Evolutionary conservation across 2,113 vertebrate species (phyloP), one percentile per base, ranked within the genome.

Genomic region (Psittacara wagleri): DNA sequence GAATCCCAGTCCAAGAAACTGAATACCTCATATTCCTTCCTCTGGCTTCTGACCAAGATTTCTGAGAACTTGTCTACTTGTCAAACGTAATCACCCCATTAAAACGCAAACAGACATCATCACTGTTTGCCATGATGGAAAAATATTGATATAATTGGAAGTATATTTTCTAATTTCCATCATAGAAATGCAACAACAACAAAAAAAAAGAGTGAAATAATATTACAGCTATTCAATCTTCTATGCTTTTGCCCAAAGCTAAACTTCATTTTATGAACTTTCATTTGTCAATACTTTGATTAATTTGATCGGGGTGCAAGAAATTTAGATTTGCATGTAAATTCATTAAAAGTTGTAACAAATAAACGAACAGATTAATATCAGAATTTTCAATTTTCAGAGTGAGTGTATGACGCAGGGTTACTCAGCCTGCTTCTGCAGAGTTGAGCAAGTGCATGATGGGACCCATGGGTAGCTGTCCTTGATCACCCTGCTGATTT

Each of bases 221-320:
- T 31, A 75, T 28, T 95, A 19, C 43, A 70, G 44, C 31, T 85
- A 52, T 95, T 95, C 64, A 59, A 27, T 83, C 41, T 89, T 89
- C 28, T 82, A 86, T 61, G 24, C 13, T 18, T 61, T 87, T 85
- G 24, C 6, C 17, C 51, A 91, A 51, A 91, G 35, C 51, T 90
- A 37, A 22, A 76, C 27, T 76, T 93, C n/a, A 48, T 46, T 85
- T 88, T 86, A 86, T 75, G 66, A 76, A 48, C 29, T 49, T 17
- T 75, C 1, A 2, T 23, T 75, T 75, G 63, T 87, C 88, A 87
- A 75, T 81, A 75, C 31, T 87, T 76, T 74, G 12, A 62, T 87
- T 61, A 59, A 73, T 88, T 85, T 81, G 25, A 62, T 76, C 0
- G 0, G 31, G 24, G 23, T 67, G 16, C 6, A 3, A 6, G 55